Percentiles rank a stretch among this genome's conserved stretches.
phyloP scores from a whole-genome alignment of 2,888 invertebrate genomes.

The Ophion ventricosus region DNA sequence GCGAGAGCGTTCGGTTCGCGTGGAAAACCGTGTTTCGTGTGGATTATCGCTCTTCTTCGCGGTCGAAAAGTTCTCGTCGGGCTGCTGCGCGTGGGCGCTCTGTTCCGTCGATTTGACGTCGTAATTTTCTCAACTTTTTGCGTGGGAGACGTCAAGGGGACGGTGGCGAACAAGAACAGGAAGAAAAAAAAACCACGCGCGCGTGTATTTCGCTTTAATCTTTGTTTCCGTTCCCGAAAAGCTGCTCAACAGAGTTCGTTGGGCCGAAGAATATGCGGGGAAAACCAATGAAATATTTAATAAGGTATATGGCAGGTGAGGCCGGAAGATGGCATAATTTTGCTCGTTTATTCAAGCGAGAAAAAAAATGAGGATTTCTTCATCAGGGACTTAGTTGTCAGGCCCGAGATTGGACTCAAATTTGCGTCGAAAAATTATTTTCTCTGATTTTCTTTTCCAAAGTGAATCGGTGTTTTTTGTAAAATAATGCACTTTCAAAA shows the following conservation, averaged over 20 bases:
- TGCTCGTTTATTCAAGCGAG: neutral
- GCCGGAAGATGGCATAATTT: neutral
- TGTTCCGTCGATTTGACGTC: conserved; percentile 31
- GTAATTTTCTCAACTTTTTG: conserved; percentile 35
- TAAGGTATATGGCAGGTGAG: neutral
- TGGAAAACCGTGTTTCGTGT: conserved; percentile 5
- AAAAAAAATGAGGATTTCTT: neutral
- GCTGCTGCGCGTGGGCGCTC: conserved; percentile 20
- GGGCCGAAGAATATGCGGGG: neutral
- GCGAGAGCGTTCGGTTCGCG: neutral
- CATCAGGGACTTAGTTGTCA: no score
- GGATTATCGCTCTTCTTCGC: conserved; percentile 34
- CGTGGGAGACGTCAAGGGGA: conserved; percentile 29
- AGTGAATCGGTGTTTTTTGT: no score
- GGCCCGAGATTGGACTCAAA: no score
- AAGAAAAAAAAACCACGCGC: conserved; percentile 12
- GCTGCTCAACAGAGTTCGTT: neutral
- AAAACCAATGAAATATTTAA: neutral
- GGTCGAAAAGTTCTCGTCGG: conserved; percentile 42
- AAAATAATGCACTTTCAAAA: neutral
- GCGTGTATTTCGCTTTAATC: conserved; percentile 4
- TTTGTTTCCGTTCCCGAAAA: conserved; percentile 14
- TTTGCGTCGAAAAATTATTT: no score
- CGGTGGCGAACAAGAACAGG: neutral
- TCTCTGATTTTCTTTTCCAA: no score